Conservation (phyloP, 2,113 vertebrate genomes). For the Percopsis transmontana region DNA sequence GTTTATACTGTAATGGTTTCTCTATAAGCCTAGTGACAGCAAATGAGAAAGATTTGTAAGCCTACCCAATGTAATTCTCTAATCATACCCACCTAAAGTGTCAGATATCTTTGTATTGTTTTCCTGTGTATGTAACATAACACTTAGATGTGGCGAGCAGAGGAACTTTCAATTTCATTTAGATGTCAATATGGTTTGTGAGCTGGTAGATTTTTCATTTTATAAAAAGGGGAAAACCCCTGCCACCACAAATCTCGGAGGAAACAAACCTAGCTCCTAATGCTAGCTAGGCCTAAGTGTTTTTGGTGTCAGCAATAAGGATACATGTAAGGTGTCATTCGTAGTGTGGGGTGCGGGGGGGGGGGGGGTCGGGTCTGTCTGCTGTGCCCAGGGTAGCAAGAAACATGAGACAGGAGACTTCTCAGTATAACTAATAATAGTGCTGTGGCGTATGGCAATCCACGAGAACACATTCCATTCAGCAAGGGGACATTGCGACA, state of each 20-base stretch:
- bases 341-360: conserved; percentile 2
- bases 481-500: conserved; percentile 14
- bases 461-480: conserved; percentile 53
- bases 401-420: conserved; percentile 63
- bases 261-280: neutral
- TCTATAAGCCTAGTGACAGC: neutral
- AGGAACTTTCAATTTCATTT: too few species aligned
- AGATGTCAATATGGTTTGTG: neutral
- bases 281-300: neutral
- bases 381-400: conserved; percentile 21
- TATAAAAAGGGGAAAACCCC: neutral
- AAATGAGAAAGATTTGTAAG: too few species aligned
- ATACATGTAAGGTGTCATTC: conserved; percentile 7
- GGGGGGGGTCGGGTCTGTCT: conserved; percentile 7
- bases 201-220: neutral
- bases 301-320: conserved; percentile 1
- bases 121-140: neutral
- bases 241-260: neutral
- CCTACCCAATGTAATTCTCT: neutral
- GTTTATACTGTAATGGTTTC: neutral
- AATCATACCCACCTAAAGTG: neutral
- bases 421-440: conserved; percentile 80
- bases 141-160: neutral
- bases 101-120: neutral
- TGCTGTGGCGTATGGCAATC: conserved; percentile 32